These are phyloP conservation scores for Tetragonisca angustula DNA, from an alignment of 2,888 invertebrate species.

Conservation along the genomic window DNA sequence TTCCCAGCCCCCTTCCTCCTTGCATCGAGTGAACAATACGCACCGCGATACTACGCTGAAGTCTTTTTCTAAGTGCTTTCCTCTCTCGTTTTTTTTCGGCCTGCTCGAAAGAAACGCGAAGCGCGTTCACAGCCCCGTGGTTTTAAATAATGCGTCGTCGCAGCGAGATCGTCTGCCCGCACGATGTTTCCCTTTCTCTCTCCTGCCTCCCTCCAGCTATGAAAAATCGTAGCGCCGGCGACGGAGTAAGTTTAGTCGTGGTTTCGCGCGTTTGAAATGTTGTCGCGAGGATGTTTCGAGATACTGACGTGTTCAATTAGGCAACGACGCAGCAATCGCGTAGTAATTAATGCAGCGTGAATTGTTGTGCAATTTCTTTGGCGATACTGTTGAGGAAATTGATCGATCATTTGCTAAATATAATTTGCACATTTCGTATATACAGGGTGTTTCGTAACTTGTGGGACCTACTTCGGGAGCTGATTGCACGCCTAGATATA, in stretches of 20 bases:
- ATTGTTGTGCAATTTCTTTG: no score
- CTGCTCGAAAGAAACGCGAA: slow-evolving; percentile 7
- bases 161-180: slow-evolving; percentile 8
- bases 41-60: slow-evolving; percentile 17
- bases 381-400: no score
- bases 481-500: no score
- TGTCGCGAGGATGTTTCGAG: background rate
- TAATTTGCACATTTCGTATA: no score
- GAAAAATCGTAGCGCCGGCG: background rate
- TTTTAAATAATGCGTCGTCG: slow-evolving; percentile 27
- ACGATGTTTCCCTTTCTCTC: background rate
- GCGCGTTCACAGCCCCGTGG: background rate
- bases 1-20: background rate
- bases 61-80: slow-evolving; percentile 19
- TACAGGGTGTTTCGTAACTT: no score
- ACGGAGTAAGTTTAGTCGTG: slow-evolving; percentile 16
- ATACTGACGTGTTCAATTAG: slow-evolving; percentile 14
- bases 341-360: no score
- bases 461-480: no score
- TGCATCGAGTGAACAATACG: slow-evolving; percentile 32
- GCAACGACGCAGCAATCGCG: background rate
- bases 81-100: slow-evolving; percentile 12
- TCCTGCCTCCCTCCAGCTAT: background rate
- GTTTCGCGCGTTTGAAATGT: slow-evolving; percentile 19
- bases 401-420: no score